phyloP scores from a whole-genome alignment of 2,888 invertebrate genomes.

The Hyles lineata region DNA sequence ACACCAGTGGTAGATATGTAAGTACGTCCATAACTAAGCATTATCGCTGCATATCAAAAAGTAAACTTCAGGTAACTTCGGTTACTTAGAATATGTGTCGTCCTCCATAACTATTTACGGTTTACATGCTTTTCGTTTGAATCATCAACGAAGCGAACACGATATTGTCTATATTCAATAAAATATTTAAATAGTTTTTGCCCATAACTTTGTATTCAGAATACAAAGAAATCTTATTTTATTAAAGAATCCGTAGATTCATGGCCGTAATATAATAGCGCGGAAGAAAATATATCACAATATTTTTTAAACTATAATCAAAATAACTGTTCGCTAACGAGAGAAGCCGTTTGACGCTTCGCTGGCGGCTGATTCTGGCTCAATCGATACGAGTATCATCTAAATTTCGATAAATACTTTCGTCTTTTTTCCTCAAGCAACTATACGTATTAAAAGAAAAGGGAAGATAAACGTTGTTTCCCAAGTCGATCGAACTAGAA shows the following conservation, averaged over 20 bases:
- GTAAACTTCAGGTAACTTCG: slow-evolving; percentile 66
- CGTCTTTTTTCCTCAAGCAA: not conserved
- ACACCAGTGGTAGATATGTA: slow-evolving; percentile 23
- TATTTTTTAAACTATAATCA: slow-evolving; percentile 31
- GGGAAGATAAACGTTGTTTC: not conserved
- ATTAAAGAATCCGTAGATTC: slow-evolving; percentile 37
- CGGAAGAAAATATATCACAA: slow-evolving; percentile 34
- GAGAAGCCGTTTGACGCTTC: slow-evolving; percentile 41
- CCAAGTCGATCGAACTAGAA: not conserved
- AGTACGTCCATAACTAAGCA: slow-evolving; percentile 42
- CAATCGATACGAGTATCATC: not conserved
- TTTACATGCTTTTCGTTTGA: slow-evolving; percentile 24
- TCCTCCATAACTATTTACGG: slow-evolving; percentile 41
- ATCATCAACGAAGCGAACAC: not conserved
- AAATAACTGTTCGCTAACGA: slow-evolving; percentile 53
- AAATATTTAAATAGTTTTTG: slow-evolving; percentile 32
- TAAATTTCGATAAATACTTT: not conserved
- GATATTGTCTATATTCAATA: slow-evolving; percentile 25
- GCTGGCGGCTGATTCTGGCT: slow-evolving; percentile 8
- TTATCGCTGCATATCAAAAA: slow-evolving; percentile 69
- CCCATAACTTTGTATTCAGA: slow-evolving; percentile 31
- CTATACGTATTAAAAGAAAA: slow-evolving; percentile 2
- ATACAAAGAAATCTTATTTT: slow-evolving; percentile 44
- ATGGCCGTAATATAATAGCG: slow-evolving; percentile 30
- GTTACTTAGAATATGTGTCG: slow-evolving; percentile 67